Evolutionary conservation across 2,888 invertebrate genomes (phyloP), one percentile per base, ranked within the genome.

Genomic region (Rhagonycha lutea): DNA sequence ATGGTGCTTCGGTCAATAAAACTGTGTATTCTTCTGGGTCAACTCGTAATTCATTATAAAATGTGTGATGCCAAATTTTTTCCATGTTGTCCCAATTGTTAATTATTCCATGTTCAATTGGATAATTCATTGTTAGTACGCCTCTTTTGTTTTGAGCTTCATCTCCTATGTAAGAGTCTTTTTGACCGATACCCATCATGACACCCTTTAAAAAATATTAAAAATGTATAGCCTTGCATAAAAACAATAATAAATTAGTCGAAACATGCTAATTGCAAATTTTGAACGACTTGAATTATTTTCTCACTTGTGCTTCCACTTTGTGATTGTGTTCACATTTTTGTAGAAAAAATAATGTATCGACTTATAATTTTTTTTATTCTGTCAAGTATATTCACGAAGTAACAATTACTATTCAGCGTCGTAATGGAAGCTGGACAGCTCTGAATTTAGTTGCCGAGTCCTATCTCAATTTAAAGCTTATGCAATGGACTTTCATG

Each of bases 11-110:
- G 2, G 95, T 93, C 78, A 95, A 90, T 82, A 96, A 90, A 47
- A 96, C 92, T 14, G 92, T 94, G 81, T 94, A 92, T 82, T 94
- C 93, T 86, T 96, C 96, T 0, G 96, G 96, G 3, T 95, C 94
- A 11, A 95, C 93, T 81, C 93, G 90, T 73, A 96, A 89, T 84
- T 94, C 94, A 84, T 93, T 94, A 89, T 95, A 96, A 88, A 95
- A 96, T 24, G 94, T 92, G 86, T 96, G 94, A 86, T 95, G 94
- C 95, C 95, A 96, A 81, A 96, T 92, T 87, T 95, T 96, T 87
- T 96, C 96, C 93, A 96, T 94, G 83, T 95, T 95, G 81, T 95
- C 94, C 95, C 95, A 96, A 86, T 95, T 92, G 81, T 92, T 92
- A 68, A 95, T 92, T 78, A 94, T 91, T 28, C 95, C 95, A 82